Conservation (phyloP, 1,140 invertebrate genomes). For the Magallana gigas region DNA sequence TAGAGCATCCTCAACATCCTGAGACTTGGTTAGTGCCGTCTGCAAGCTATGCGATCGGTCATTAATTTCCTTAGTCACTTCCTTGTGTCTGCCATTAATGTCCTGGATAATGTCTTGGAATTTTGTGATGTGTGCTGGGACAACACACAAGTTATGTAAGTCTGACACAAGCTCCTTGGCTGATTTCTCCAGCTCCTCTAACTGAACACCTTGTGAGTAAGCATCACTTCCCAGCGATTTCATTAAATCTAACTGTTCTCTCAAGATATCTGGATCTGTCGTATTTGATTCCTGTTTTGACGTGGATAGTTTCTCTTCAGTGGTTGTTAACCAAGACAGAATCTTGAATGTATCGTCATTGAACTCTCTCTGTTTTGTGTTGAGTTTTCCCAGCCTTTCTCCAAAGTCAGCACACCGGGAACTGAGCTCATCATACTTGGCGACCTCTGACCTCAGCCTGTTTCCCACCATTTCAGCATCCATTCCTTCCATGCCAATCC, state of each 20-base stretch:
- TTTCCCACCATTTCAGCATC: slow-evolving; percentile 74
- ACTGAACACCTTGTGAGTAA: slow-evolving; percentile 89
- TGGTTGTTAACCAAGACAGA: slow-evolving; percentile 88
- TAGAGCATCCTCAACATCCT: slow-evolving; percentile 95
- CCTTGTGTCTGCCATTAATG: slow-evolving; percentile 87
- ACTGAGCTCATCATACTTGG: slow-evolving; percentile 86
- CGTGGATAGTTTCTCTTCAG: slow-evolving; percentile 88
- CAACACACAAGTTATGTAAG: slow-evolving; percentile 88
- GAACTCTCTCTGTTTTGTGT: slow-evolving; percentile 89
- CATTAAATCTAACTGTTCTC: slow-evolving; percentile 91
- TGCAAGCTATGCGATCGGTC: slow-evolving; percentile 79
- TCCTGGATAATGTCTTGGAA: slow-evolving; percentile 89
- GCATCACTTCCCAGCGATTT: slow-evolving; percentile 93
- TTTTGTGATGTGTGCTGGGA: slow-evolving; percentile 85
- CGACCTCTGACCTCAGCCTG: slow-evolving; percentile 69
- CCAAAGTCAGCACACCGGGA: slow-evolving; percentile 82
- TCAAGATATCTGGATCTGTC: slow-evolving; percentile 91
- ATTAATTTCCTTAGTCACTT: slow-evolving; percentile 82
- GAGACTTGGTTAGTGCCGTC: slow-evolving; percentile 92
- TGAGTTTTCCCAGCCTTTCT: slow-evolving; percentile 90
- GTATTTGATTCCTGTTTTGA: slow-evolving; percentile 90
- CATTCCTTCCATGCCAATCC: slow-evolving; percentile 71
- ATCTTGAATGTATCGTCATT: slow-evolving; percentile 91
- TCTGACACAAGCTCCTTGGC: slow-evolving; percentile 81
- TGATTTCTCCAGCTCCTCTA: slow-evolving; percentile 84